These are phyloP conservation scores for Gambelia wislizenii DNA, from an alignment of 2,797 vertebrate species.

Conservation along the genomic window DNA sequence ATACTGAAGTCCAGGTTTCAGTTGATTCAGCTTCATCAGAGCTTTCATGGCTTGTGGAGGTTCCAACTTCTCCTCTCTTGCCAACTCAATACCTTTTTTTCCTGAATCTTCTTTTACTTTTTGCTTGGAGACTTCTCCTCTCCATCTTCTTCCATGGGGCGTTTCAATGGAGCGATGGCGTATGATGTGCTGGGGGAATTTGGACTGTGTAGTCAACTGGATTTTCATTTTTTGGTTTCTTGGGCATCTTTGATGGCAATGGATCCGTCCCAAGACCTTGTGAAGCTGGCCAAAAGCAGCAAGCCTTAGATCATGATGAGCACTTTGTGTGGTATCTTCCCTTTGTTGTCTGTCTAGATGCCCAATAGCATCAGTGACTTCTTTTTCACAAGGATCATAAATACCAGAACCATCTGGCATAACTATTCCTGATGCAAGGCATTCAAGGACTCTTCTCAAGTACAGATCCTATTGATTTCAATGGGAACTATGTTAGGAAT, in stretches of 20 bases:
- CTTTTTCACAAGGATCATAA: slow-evolving; percentile 99
- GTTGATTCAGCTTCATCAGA: slow-evolving; percentile 96
- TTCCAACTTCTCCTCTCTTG: slow-evolving; percentile 90
- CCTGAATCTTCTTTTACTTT: slow-evolving; percentile 98
- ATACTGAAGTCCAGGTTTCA: slow-evolving; percentile 95
- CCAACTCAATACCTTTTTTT: slow-evolving; percentile 90
- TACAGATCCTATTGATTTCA: neutral
- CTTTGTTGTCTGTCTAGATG: slow-evolving; percentile 96
- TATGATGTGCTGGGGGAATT: slow-evolving; percentile 96
- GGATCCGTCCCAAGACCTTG: slow-evolving; percentile 97
- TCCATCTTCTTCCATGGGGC: slow-evolving; percentile 92
- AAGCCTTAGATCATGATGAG: slow-evolving; percentile 95
- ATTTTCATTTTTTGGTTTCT: slow-evolving; percentile 91
- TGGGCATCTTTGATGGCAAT: slow-evolving; percentile 95
- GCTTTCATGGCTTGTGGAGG: slow-evolving; percentile 97
- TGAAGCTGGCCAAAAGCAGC: slow-evolving; percentile 97
- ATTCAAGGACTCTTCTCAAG: slow-evolving; percentile 93
- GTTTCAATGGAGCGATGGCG: slow-evolving; percentile 89
- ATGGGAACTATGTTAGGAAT: neutral
- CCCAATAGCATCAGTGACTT: slow-evolving; percentile 93
- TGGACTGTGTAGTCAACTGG: slow-evolving; percentile 95
- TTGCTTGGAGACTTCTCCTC: slow-evolving; percentile 98
- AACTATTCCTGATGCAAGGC: slow-evolving; percentile 95
- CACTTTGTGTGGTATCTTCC: slow-evolving; percentile 97
- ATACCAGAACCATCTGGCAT: slow-evolving; percentile 96